phyloP scores from a whole-genome alignment of 2,888 invertebrate genomes.

The Xylota sylvarum region DNA sequence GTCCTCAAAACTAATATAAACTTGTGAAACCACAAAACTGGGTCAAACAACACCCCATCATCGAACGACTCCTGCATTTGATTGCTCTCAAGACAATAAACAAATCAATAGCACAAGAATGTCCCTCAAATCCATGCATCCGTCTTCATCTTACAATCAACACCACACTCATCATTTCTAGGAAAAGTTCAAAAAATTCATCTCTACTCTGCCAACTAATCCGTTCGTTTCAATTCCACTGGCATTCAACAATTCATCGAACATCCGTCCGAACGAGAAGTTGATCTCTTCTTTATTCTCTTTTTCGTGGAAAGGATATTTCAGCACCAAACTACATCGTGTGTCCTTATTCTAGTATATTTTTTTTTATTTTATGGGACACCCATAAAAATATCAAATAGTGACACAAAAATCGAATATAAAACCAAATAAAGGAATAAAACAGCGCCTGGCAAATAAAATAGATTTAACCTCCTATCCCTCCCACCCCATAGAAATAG shows the following conservation, averaged over 20 bases:
- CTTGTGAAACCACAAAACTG: not conserved
- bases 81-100: constrained; percentile 3
- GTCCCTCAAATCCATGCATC: not conserved
- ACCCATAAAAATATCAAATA: constrained; percentile 41
- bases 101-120: constrained; percentile 12
- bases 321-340: not conserved
- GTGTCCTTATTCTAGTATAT: too few species aligned
- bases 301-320: not conserved
- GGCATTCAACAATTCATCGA: constrained; percentile 8
- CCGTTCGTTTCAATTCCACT: not conserved
- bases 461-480: not conserved
- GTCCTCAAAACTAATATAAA: not conserved
- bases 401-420: constrained; percentile 34
- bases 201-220: not conserved
- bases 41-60: not conserved
- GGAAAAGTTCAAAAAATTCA: not conserved
- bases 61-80: not conserved
- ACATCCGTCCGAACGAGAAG: not conserved
- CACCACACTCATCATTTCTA: not conserved
- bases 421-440: constrained; percentile 30
- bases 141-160: not conserved
- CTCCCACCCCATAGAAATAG: not conserved
- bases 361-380: not conserved
- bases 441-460: not conserved
- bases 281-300: constrained; percentile 1